phyloP scores from a whole-genome alignment of 2,113 vertebrate species.

The Thamnophis sirtalis region DNA sequence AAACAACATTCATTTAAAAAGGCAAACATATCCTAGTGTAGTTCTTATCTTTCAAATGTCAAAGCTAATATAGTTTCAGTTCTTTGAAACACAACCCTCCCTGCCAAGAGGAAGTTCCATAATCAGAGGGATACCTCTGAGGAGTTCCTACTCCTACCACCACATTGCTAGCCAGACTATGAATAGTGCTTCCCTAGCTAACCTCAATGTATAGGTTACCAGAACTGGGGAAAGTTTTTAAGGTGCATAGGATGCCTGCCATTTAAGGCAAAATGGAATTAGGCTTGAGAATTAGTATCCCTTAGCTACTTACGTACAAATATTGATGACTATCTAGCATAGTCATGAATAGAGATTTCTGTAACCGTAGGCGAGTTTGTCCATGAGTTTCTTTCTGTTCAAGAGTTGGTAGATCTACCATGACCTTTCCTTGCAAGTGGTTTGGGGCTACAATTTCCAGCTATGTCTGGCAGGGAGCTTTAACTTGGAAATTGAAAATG shows the following conservation, averaged over 20 bases:
- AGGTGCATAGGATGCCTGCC: neutral
- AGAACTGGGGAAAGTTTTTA: neutral
- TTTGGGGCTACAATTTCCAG: neutral
- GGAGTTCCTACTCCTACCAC: neutral
- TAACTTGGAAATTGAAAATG: neutral
- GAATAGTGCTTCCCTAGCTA: neutral
- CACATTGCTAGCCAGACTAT: neutral
- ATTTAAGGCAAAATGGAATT: neutral
- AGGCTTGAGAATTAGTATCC: neutral
- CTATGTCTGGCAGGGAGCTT: neutral
- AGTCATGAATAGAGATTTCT: neutral
- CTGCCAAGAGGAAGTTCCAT: neutral
- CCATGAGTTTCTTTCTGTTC: neutral
- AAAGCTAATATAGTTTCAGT: neutral
- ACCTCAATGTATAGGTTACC: neutral
- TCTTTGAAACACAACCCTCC: neutral
- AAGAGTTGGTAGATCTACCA: neutral
- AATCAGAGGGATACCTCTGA: neutral
- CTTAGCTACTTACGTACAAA: neutral
- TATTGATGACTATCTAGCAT: neutral
- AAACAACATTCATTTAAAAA: neutral
- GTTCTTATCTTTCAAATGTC: neutral
- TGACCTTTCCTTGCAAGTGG: neutral
- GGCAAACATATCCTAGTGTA: neutral
- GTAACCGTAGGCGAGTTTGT: neutral